Evolutionary conservation across 2,797 vertebrate species (phyloP).

Genomic region (Percopsis omiscomaycus): DNA sequence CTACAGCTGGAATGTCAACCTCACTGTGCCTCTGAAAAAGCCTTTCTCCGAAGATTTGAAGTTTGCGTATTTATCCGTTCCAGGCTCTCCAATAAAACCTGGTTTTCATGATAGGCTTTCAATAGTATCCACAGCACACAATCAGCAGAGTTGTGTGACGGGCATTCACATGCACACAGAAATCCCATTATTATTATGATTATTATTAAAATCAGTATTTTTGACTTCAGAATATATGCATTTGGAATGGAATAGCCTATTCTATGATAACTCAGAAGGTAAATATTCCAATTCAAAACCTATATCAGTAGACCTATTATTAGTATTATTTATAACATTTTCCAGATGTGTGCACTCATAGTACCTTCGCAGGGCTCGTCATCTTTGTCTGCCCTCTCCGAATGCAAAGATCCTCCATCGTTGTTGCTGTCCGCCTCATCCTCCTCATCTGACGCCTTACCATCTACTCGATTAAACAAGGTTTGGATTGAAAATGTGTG

Average conservation of each 20-base stretch:
- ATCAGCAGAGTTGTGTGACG: slow-evolving; percentile 17
- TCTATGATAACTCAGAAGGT: too few species aligned
- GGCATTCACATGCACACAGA: not conserved
- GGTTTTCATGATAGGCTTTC: slow-evolving; percentile 10
- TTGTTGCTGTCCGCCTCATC: slow-evolving; percentile 80
- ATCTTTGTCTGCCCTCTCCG: slow-evolving; percentile 89
- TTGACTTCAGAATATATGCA: too few species aligned
- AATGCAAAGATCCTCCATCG: slow-evolving; percentile 84
- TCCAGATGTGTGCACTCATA: slow-evolving; percentile 2
- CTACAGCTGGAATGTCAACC: slow-evolving; percentile 73
- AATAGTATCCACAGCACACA: slow-evolving; percentile 47
- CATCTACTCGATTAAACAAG: slow-evolving; percentile 64
- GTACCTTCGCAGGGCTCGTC: slow-evolving; percentile 84
- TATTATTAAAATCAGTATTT: not conserved
- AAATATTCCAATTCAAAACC: too few species aligned
- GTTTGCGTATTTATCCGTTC: slow-evolving; percentile 39
- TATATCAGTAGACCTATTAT: too few species aligned
- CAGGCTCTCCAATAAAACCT: slow-evolving; percentile 4
- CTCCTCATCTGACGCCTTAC: slow-evolving; percentile 80
- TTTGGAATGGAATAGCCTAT: too few species aligned
- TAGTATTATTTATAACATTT: not conserved
- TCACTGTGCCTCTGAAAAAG: slow-evolving; percentile 63
- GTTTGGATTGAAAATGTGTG: not conserved
- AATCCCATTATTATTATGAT: not conserved
- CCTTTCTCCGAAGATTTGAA: slow-evolving; percentile 44